phyloP scores from a whole-genome alignment of 53 echinoderm and acorn worm genomes.

The Stichopus horrens region DNA sequence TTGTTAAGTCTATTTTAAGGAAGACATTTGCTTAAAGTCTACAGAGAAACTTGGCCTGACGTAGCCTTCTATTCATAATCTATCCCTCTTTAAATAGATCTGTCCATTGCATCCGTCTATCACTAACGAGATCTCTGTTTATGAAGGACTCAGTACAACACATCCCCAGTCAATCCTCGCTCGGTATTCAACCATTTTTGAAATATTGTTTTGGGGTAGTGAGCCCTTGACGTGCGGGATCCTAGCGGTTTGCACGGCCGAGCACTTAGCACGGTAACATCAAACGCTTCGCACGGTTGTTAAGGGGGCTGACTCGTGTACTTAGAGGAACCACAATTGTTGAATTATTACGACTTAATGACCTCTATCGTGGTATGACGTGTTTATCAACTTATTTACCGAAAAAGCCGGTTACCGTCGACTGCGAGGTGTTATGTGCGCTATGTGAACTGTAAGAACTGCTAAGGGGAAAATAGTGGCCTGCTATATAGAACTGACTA shows the following conservation, averaged over 20 bases:
- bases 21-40: too few species aligned
- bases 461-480: too few species aligned
- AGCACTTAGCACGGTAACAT: conserved; percentile 40
- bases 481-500: too few species aligned
- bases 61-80: too few species aligned
- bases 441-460: too few species aligned
- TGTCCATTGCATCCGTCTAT: too few species aligned
- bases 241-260: not conserved
- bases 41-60: too few species aligned
- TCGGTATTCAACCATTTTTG: not conserved
- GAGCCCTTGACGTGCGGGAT: not conserved
- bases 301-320: conserved; percentile 19
- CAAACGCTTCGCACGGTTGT: conserved; percentile 21
- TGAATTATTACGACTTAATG: conserved; percentile 40
- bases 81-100: too few species aligned
- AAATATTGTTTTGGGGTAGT: not conserved
- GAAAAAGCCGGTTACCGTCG: not conserved
- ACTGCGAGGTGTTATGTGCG: too few species aligned
- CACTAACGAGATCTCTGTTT: too few species aligned
- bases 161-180: not conserved
- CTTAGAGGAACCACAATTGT: conserved; percentile 33
- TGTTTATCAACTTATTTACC: conserved; percentile 38
- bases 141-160: too few species aligned
- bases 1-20: too few species aligned
- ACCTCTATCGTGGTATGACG: conserved; percentile 18